phyloP scores from a whole-genome alignment of 2,797 vertebrate genomes.

The Hippoglossus hippoglossus region DNA sequence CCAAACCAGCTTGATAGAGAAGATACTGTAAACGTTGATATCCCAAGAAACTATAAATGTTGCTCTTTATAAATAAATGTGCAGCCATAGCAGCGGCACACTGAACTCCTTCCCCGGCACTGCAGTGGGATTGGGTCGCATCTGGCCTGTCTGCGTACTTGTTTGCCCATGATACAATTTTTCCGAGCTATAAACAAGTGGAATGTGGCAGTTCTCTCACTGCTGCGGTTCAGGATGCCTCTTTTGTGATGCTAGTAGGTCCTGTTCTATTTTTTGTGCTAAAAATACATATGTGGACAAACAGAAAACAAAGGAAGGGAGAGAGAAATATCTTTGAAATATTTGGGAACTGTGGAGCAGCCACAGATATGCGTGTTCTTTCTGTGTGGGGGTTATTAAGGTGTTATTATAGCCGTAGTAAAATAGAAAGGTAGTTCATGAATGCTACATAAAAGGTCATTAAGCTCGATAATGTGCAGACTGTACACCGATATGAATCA shows the following conservation, averaged over 20 bases:
- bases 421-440: slow-evolving; percentile 15
- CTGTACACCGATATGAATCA: slow-evolving; percentile 41
- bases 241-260: slow-evolving; percentile 37
- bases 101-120: slow-evolving; percentile 13
- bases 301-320: slow-evolving; percentile 27
- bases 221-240: slow-evolving; percentile 31
- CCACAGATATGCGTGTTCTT: background rate
- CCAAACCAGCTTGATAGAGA: background rate
- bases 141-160: slow-evolving; percentile 43
- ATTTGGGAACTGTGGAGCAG: slow-evolving; percentile 11
- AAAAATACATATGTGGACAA: slow-evolving; percentile 54
- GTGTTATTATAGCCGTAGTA: slow-evolving; percentile 39
- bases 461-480: slow-evolving; percentile 29
- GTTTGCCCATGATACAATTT: slow-evolving; percentile 52
- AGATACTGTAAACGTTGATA: background rate
- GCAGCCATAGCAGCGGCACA: background rate
- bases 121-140: slow-evolving; percentile 26
- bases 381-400: slow-evolving; percentile 28
- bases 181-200: slow-evolving; percentile 50
- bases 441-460: slow-evolving; percentile 40
- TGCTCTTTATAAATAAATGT: background rate
- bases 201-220: slow-evolving; percentile 29
- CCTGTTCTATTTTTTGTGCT: slow-evolving; percentile 19
- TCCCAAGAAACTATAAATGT: slow-evolving; percentile 1
- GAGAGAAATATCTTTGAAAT: slow-evolving; percentile 28